A percentile compares a stretch with the other conserved stretches of the same genome.
Conservation (phyloP, 1,140 invertebrate species). For the Sitobion miscanthi region DNA sequence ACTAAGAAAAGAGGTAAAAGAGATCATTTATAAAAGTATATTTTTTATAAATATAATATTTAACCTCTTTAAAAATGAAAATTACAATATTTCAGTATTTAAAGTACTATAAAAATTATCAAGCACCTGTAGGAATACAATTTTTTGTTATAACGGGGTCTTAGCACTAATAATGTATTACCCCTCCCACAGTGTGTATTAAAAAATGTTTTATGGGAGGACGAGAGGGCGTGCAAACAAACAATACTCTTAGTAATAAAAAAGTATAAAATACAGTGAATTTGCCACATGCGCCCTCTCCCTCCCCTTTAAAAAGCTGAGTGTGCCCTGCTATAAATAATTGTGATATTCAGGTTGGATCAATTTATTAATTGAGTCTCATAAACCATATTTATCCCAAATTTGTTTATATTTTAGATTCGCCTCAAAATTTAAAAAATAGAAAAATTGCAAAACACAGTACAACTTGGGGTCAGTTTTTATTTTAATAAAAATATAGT, state of each 20-base stretch:
- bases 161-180: background rate
- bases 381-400: background rate
- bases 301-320: background rate
- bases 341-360: background rate
- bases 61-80: background rate
- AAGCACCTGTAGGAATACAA: background rate
- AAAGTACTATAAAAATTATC: background rate
- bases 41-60: too few relatives aligned
- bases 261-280: too few relatives aligned
- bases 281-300: too few relatives aligned
- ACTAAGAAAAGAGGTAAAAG: too few relatives aligned
- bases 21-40: too few relatives aligned
- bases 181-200: too few relatives aligned
- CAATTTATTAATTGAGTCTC: background rate
- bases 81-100: background rate
- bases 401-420: background rate
- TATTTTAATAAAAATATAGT: background rate
- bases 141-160: background rate
- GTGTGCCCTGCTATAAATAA: background rate
- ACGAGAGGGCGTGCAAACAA: too few relatives aligned
- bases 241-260: too few relatives aligned
- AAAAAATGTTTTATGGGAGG: too few relatives aligned
- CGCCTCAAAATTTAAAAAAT: background rate
- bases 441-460: background rate
- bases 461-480: background rate